These are phyloP conservation scores for Pteropus alecto DNA, from an alignment of 2,113 vertebrate genomes.

Conservation along the genomic window DNA sequence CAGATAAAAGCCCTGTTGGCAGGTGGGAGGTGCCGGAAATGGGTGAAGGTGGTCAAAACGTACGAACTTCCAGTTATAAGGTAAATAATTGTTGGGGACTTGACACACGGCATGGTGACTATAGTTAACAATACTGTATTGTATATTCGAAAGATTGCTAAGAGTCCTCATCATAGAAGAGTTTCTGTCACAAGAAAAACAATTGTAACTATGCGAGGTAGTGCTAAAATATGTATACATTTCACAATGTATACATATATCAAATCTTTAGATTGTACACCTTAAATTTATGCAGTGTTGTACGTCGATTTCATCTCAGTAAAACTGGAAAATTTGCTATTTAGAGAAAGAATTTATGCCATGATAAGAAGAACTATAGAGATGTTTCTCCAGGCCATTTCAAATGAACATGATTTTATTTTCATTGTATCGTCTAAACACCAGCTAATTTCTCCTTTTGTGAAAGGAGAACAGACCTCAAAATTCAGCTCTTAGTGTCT, in stretches of 20 bases:
- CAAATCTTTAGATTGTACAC: too few relatives aligned
- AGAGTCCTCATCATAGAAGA: background rate
- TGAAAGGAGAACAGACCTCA: background rate
- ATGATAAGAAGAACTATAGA: fast-evolving
- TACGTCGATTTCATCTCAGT: background rate
- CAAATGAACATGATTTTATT: background rate
- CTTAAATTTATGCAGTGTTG: background rate
- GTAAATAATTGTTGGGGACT: background rate
- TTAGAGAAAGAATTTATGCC: background rate
- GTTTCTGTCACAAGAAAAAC: background rate
- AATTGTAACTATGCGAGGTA: background rate
- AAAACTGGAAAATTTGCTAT: background rate
- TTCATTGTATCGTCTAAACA: background rate
- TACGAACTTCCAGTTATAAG: background rate
- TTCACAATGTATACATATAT: background rate
- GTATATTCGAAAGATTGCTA: background rate
- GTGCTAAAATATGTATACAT: background rate
- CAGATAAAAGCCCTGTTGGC: background rate
- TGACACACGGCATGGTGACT: background rate
- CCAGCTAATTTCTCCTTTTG: background rate
- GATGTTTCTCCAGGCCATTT: background rate
- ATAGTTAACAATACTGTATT: background rate
- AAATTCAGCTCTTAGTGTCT: background rate
- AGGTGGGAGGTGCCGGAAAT: background rate
- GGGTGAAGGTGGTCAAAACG: background rate